Percentiles rank a stretch among this genome's conserved stretches.
phyloP scores from a whole-genome alignment of 2,888 invertebrate genomes.

The Nebria salina region DNA sequence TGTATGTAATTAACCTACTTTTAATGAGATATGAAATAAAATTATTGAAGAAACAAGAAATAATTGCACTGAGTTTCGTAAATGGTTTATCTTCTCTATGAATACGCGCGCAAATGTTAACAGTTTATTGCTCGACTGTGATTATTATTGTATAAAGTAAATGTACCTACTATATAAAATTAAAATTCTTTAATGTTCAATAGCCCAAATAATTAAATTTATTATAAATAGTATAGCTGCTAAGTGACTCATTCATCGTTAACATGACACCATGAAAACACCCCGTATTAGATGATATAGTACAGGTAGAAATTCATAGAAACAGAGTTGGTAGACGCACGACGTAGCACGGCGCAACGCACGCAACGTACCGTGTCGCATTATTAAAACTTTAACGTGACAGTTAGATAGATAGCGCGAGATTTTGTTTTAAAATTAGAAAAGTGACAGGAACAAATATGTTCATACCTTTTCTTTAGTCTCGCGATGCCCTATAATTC shows the following conservation, averaged over 20 bases:
- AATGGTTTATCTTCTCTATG: too few species aligned
- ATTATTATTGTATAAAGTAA: too few species aligned
- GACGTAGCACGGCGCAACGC: not conserved
- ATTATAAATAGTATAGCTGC: too few species aligned
- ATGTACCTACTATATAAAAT: too few species aligned
- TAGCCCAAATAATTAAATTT: too few species aligned
- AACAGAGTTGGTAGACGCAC: not conserved
- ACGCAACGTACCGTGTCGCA: conserved; percentile 25
- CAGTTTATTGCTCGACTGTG: too few species aligned
- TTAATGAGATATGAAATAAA: not conserved
- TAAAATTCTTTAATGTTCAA: too few species aligned
- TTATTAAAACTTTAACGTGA: conserved; percentile 46
- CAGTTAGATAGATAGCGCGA: conserved; percentile 45
- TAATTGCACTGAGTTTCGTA: not conserved
- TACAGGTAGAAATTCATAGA: not conserved
- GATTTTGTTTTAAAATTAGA: conserved; percentile 47
- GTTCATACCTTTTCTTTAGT: conserved; percentile 18
- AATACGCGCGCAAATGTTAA: too few species aligned
- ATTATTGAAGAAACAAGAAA: not conserved
- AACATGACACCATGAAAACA: not conserved
- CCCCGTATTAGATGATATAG: not conserved
- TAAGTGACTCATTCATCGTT: not conserved
- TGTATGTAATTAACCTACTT: not conserved
- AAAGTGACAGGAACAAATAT: conserved; percentile 45
- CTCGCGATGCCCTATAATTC: conserved; percentile 6